Evolutionary conservation across 2,113 vertebrate species (phyloP), one percentile per base, ranked within the genome.

Genomic region (Macaca mulatta): DNA sequence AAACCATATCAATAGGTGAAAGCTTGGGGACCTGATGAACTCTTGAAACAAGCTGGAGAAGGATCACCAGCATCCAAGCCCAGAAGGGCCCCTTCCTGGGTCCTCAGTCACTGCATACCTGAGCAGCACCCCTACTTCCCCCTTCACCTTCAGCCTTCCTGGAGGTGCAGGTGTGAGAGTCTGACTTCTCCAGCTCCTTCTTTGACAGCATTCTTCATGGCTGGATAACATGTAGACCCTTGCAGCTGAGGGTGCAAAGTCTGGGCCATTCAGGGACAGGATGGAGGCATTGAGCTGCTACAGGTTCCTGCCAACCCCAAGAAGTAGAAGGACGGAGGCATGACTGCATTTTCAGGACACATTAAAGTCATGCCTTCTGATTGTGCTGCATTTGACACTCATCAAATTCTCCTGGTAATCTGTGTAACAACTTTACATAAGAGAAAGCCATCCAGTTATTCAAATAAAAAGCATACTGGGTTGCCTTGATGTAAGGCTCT

Each of bases 371-470:
- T 0, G 18, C 30, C 52, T 59, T 50, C 55, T 80, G 88, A 93
- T 38, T 13, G 32, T 50, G 83, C 43, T n/a, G 86, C 55, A 0
- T 64, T 14, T 92, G 98, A 97, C 95, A 91, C 52, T 59, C 72
- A 40, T 97, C 97, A 96, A 86, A 43, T 67, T 96, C 79, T 77
- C 50, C 25, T 40, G 13, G 74, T 96, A 93, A 98, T 97, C 69
- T n/a, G 89, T 92, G 85, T 97, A 96, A 97, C 92, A 96, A 80
- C 92, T 86, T 95, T 94, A 89, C 75, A 18, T 80, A 86, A 94
- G 55, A 27, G 83, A 27, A 95, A 81, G n/a, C 38, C 91, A 93
- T 11, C n/a, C 59, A 75, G 48, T 8, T 45, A 14, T 78, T 72
- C 12, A 38, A 35, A 81, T 38, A 35, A 50, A 94, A 81, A 77